Evolutionary conservation across 1,140 invertebrate genomes (phyloP).

Genomic region (Trichonephila clavata): DNA sequence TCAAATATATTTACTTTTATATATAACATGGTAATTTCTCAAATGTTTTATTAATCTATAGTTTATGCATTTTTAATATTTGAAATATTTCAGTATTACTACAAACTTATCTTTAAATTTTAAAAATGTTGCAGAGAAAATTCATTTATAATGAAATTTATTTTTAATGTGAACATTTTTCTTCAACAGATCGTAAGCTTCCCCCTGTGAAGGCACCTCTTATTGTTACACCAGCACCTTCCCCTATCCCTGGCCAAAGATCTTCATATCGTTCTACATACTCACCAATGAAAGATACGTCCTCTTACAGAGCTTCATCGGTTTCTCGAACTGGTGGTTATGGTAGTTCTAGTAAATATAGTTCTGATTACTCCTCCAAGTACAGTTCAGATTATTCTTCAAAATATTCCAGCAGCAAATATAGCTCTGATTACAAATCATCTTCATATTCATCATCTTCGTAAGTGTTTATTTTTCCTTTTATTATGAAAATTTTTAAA

Average conservation of each 20-base stretch:
- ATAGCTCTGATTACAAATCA: conserved; percentile 61
- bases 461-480: neutral
- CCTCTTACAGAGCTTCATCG: conserved; percentile 48
- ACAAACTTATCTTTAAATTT: no score
- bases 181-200: conserved; percentile 49
- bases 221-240: conserved; percentile 55
- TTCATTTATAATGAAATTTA: neutral
- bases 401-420: conserved; percentile 69
- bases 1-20: no score
- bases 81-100: no score
- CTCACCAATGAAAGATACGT: conserved; percentile 70
- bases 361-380: conserved; percentile 68
- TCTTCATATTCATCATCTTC: conserved; percentile 57
- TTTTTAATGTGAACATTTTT: neutral
- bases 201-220: conserved; percentile 42
- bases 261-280: conserved; percentile 63
- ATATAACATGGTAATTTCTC: no score
- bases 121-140: no score
- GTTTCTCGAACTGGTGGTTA: neutral
- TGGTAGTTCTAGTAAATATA: conserved; percentile 43
- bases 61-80: no score
- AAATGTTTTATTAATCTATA: no score
- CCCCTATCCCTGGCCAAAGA: conserved; percentile 64
- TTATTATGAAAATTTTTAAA: neutral
- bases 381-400: conserved; percentile 73